Evolutionary conservation across 2,888 invertebrate species (phyloP), one percentile per base, ranked within the genome.

Genomic region (Stictocephala bisonia): DNA sequence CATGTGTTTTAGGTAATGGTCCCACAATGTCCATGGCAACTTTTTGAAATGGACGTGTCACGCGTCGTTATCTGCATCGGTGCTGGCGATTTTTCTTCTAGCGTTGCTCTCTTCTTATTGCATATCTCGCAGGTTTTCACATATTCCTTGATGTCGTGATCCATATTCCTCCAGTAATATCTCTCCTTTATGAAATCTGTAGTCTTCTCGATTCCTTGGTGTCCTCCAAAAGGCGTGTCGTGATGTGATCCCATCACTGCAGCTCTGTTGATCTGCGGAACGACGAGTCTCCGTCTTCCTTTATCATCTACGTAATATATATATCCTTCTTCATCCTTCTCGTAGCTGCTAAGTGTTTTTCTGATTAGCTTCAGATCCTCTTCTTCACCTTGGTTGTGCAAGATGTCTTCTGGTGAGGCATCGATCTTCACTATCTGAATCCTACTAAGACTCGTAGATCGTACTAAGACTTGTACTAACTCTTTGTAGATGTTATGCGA

Each of bases 21-120:
- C 81, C 82, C 35, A 82, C 81, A 3, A 83, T 79, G 56, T 83
- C 82, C 9, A 81, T 15, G 20, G 77, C 75, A 18, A 81, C 70
- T 75, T 76, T 75, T 73, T 81, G 79, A 22, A 81, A 80, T 2
- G 79, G 75, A 27, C 72, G 72, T 15, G 73, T 67, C 1, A 78
- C 74, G 80, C 0, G 78, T 78, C 0, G 81, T 82, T 9, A 81
- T 80, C 76, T 80, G 78, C 80, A 83, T 79, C 3, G 82, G 81
- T 60, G 75, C 75, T 20, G 66, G 76, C 11, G 72, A 77, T 64
- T 78, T 75, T 9, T 74, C 20, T 0, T 76, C 66, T 18, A 76
- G 51, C 76, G n/a, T n/a, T n/a, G n/a, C n/a, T n/a, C 82, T 83
- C 58, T 81, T 80, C 56, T 72, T 76, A 78, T 83, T 82, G 71